Evolutionary conservation across 2,797 vertebrate genomes (phyloP).

Genomic region (Agapornis canus): DNA sequence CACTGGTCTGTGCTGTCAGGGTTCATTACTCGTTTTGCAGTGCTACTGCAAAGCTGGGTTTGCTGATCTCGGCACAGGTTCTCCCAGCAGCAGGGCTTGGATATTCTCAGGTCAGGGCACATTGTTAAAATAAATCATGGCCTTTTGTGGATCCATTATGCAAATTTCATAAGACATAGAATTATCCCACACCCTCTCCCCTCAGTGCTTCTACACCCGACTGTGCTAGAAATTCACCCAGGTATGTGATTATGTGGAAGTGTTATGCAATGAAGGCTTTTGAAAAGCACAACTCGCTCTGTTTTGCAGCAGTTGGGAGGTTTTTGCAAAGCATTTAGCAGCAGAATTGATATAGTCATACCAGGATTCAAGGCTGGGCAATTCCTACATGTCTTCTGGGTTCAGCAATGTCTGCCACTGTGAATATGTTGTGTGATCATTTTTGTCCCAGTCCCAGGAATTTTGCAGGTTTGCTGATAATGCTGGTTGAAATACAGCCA

Average conservation of each 20-base stretch:
- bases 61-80: fast-evolving
- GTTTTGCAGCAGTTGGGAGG: not conserved
- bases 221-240: slow-evolving; percentile 2
- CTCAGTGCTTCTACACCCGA: not conserved
- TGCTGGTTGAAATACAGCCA: not conserved
- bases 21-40: not conserved
- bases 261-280: not conserved
- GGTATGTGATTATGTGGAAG: not conserved
- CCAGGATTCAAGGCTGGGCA: not conserved
- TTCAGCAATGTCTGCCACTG: not conserved
- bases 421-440: not conserved
- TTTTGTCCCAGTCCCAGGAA: not conserved
- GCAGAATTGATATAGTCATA: not conserved
- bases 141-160: not conserved
- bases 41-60: not conserved
- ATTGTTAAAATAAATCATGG: not conserved
- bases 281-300: not conserved
- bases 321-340: not conserved
- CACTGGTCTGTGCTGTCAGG: not conserved
- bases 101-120: not conserved
- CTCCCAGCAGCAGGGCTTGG: not conserved
- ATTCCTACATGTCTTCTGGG: not conserved
- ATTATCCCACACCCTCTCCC: not conserved
- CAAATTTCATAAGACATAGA: not conserved
- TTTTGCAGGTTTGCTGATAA: not conserved